Conservation (phyloP, 2,113 vertebrate genomes). For the Nyctereutes procyonoides region DNA sequence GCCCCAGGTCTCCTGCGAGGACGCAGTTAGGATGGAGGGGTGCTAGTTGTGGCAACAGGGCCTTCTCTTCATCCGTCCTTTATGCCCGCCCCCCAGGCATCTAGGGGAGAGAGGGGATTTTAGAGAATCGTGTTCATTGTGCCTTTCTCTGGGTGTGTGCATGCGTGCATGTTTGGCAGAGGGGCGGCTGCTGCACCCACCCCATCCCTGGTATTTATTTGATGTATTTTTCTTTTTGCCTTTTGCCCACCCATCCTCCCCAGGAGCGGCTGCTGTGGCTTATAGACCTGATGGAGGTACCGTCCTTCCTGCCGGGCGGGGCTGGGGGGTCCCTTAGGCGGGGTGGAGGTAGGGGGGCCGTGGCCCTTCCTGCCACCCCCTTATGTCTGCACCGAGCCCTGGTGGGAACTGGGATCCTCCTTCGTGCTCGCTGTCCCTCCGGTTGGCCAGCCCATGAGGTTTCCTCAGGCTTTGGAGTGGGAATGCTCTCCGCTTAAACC, state of each 20-base stretch:
- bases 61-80: not conserved
- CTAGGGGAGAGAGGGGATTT: not conserved
- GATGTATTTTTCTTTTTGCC: conserved; percentile 69
- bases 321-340: conserved; percentile 62
- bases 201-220: conserved; percentile 73
- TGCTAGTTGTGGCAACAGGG: rapidly evolving
- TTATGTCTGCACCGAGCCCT: not conserved
- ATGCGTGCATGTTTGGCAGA: not conserved
- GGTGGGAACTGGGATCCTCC: not conserved
- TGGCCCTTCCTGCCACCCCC: not conserved
- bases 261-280: conserved; percentile 98
- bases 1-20: not conserved
- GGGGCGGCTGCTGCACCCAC: not conserved
- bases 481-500: not conserved
- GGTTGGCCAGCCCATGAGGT: not conserved
- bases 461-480: not conserved
- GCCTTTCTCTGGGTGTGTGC: not conserved
- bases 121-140: rapidly evolving
- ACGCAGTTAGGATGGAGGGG: not conserved
- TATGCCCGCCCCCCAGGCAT: rapidly evolving
- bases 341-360: not conserved
- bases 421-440: not conserved
- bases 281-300: conserved; percentile 99
- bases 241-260: conserved; percentile 60
- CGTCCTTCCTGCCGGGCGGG: conserved; percentile 73